Percentiles rank a stretch among this genome's conserved stretches.
Evolutionary conservation across 2,797 vertebrate species (phyloP).

Genomic region (Sebastiscus tertius): DNA sequence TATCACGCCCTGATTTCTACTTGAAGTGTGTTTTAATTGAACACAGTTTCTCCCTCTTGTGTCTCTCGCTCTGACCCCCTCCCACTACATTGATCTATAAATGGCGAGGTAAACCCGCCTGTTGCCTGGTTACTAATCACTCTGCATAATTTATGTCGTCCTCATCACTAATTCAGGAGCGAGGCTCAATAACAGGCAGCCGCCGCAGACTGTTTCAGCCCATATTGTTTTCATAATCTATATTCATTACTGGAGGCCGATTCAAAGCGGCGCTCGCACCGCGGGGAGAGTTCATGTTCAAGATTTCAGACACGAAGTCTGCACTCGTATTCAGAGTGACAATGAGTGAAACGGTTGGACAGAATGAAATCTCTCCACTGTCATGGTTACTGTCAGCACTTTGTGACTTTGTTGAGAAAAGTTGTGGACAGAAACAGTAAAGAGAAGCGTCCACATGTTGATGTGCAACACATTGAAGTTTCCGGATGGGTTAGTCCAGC

Average conservation of each 20-base stretch:
- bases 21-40: slow-evolving; percentile 1
- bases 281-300: not conserved
- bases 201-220: slow-evolving; percentile 22
- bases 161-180: slow-evolving; percentile 65
- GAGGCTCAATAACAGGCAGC: slow-evolving; percentile 46
- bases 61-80: not conserved
- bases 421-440: not conserved
- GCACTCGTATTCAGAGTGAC: not conserved
- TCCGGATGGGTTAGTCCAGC: no score
- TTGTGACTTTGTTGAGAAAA: not conserved
- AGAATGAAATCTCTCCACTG: no score
- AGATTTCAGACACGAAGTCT: slow-evolving; percentile 14
- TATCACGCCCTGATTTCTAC: not conserved
- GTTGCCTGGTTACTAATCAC: slow-evolving; percentile 69
- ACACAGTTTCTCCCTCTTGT: not conserved
- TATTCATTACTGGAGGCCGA: slow-evolving; percentile 45
- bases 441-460: not conserved
- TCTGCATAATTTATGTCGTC: slow-evolving; percentile 63
- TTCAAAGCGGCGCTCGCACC: not conserved
- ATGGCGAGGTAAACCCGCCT: slow-evolving; percentile 24
- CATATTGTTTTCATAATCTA: slow-evolving; percentile 61
- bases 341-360: not conserved
- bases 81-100: slow-evolving; percentile 27
- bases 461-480: no score
- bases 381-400: not conserved